Evolutionary conservation across 2,113 vertebrate genomes (phyloP).

Genomic region (Orthonyx spaldingii): DNA sequence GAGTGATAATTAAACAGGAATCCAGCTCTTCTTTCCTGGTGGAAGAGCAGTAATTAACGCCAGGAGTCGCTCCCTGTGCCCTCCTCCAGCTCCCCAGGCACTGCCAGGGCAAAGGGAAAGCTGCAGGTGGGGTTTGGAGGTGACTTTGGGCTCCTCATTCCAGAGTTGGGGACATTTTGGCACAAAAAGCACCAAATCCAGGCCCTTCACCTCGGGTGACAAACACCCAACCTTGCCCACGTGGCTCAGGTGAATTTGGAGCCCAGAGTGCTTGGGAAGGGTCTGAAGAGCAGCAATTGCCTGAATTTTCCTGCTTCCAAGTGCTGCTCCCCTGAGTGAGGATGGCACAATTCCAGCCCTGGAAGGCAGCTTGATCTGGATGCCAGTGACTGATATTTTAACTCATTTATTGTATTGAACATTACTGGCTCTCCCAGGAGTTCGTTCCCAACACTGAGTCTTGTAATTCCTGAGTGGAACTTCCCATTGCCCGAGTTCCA

Average conservation of each 20-base stretch:
- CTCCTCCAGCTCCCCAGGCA: neutral
- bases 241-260: neutral
- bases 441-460: neutral
- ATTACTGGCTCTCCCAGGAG: neutral
- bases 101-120: neutral
- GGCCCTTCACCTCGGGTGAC: neutral
- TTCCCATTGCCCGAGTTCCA: too few species aligned
- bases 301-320: neutral
- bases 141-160: neutral
- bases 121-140: fast-evolving
- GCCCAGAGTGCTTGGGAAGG: neutral
- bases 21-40: neutral
- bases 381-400: neutral
- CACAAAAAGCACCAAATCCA: neutral
- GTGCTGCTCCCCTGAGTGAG: neutral
- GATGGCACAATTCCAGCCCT: neutral
- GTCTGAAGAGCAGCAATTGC: neutral
- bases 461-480: neutral
- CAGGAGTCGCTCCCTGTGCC: neutral
- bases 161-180: fast-evolving
- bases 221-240: fast-evolving
- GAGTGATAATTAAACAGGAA: neutral
- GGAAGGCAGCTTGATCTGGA: neutral
- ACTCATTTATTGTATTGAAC: neutral
- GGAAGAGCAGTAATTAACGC: neutral